Conservation (phyloP, 2,888 invertebrate species). For the Drosophila setosimentum region DNA sequence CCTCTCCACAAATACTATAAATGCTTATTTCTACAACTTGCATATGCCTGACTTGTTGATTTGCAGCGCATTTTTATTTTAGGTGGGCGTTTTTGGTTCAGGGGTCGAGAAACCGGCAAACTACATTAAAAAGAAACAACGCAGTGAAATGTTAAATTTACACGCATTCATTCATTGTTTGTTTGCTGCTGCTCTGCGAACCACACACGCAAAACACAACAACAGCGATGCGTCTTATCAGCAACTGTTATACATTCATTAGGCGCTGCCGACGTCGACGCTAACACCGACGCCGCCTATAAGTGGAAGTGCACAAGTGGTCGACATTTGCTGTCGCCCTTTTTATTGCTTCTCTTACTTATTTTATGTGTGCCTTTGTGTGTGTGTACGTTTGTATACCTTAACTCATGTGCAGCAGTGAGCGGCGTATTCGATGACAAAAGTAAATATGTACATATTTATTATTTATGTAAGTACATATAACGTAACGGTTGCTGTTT, state of each 20-base stretch:
- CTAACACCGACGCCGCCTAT: constrained; percentile 61
- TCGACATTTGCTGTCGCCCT: constrained; percentile 44
- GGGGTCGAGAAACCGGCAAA: constrained; percentile 57
- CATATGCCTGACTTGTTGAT: constrained; percentile 15
- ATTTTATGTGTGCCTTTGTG: constrained; percentile 4
- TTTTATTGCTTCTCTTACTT: constrained; percentile 20
- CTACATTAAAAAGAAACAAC: constrained; percentile 51
- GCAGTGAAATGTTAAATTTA: constrained; percentile 70
- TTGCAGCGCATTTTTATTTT: constrained; percentile 42
- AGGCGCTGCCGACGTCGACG: constrained; percentile 49
- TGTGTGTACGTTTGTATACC: constrained; percentile 21
- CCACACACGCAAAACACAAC: constrained; percentile 45
- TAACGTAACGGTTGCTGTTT: not conserved
- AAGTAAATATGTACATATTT: not conserved
- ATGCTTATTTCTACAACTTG: not conserved
- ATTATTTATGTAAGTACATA: not conserved
- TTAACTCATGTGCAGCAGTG: not conserved
- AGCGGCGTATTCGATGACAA: not conserved
- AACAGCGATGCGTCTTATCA: constrained; percentile 56
- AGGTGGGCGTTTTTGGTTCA: constrained; percentile 66
- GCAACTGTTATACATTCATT: constrained; percentile 55
- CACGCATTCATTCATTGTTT: constrained; percentile 57
- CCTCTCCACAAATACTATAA: not conserved
- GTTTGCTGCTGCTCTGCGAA: constrained; percentile 21
- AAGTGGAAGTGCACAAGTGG: constrained; percentile 71